A percentile compares a stretch with the other conserved stretches of the same genome.
phyloP scores from a whole-genome alignment of 2,888 invertebrate genomes.

The Diachrysia chrysitis region DNA sequence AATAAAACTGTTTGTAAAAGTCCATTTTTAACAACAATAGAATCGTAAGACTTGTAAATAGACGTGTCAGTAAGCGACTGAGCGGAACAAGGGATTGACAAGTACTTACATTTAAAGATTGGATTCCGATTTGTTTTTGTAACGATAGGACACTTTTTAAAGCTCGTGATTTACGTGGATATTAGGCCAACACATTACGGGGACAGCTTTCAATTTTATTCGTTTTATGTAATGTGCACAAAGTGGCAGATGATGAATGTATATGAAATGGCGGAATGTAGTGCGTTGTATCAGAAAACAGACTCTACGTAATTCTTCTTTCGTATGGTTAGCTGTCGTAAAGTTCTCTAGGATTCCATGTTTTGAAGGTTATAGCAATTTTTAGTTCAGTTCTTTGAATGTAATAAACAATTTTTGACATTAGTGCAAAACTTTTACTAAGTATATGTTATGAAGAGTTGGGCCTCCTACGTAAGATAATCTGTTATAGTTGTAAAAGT shows the following conservation, averaged over 20 bases:
- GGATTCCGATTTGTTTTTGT: slow-evolving; percentile 3
- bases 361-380: too few relatives aligned
- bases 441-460: too few relatives aligned
- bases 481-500: too few relatives aligned
- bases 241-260: neutral
- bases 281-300: too few relatives aligned
- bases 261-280: too few relatives aligned
- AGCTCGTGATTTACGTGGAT: neutral
- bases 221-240: neutral
- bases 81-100: slow-evolving; percentile 4
- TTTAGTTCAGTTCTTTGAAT: too few relatives aligned
- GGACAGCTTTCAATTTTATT: neutral
- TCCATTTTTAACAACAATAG: neutral
- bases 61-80: neutral
- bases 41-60: neutral
- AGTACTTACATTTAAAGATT: neutral
- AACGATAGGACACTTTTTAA: slow-evolving; percentile 1
- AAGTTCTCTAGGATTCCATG: too few relatives aligned
- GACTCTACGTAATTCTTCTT: too few relatives aligned
- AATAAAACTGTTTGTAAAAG: neutral
- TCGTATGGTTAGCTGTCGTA: too few relatives aligned
- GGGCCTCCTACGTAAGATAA: too few relatives aligned
- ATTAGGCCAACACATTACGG: neutral
- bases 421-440: too few relatives aligned
- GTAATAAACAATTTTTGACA: too few relatives aligned